phyloP scores from a whole-genome alignment of 2,888 invertebrate species.

The Drosophila nr. fundita region DNA sequence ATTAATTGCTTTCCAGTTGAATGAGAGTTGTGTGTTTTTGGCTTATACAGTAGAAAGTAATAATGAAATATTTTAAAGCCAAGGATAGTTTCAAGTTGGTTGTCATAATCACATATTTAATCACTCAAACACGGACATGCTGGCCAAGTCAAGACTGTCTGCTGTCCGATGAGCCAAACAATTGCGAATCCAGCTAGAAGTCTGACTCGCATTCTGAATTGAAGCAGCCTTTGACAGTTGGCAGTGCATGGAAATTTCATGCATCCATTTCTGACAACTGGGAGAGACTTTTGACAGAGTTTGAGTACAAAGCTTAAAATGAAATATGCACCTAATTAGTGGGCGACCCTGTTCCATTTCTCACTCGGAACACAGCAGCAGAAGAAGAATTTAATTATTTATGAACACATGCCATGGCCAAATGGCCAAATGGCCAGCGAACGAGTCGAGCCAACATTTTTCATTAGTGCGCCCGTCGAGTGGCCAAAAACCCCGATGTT shows the following conservation, averaged over 20 bases:
- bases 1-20: not conserved
- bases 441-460: conserved; percentile 57
- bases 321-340: conserved; percentile 68
- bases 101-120: not conserved
- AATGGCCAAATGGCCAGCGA: conserved; percentile 14
- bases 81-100: not conserved
- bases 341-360: conserved; percentile 64
- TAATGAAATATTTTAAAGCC: not conserved
- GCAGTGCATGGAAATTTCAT: conserved; percentile 58
- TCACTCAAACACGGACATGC: not conserved
- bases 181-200: conserved; percentile 16
- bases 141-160: conserved; percentile 14
- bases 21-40: not conserved
- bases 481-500: conserved; percentile 47
- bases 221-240: conserved; percentile 30
- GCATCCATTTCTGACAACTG: conserved; percentile 52
- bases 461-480: conserved; percentile 68
- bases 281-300: conserved; percentile 45
- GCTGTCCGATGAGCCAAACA: conserved; percentile 31
- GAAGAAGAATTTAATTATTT: conserved; percentile 71
- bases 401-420: conserved; percentile 69
- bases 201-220: not conserved
- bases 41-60: not conserved
- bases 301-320: conserved; percentile 35
- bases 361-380: conserved; percentile 21